Conservation (phyloP, 2,113 vertebrate genomes). For the Tetrax tetrax region DNA sequence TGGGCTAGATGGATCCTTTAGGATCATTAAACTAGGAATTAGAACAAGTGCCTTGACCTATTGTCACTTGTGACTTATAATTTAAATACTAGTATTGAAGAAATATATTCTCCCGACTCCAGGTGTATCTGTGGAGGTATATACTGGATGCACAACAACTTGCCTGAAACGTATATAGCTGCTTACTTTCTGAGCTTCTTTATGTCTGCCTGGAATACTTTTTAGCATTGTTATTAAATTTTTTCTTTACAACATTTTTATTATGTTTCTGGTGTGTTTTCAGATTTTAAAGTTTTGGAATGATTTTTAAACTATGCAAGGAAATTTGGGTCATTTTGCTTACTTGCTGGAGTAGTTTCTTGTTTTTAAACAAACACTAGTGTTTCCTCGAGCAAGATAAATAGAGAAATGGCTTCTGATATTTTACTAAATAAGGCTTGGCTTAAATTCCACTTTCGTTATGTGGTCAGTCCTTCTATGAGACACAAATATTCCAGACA, state of each 20-base stretch:
- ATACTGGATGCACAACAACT: background rate
- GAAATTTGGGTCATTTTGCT: background rate
- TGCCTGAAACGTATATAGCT: background rate
- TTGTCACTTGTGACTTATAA: background rate
- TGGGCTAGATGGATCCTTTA: background rate
- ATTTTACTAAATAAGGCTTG: constrained; percentile 15
- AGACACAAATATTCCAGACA: background rate
- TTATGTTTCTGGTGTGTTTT: background rate
- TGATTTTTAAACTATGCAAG: background rate
- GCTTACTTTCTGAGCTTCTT: background rate
- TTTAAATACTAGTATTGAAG: background rate
- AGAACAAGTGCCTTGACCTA: background rate
- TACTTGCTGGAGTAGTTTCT: background rate
- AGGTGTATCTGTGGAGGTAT: background rate
- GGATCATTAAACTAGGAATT: background rate
- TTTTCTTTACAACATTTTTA: background rate
- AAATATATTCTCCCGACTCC: background rate
- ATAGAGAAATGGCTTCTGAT: background rate
- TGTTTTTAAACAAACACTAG: background rate
- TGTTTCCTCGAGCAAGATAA: background rate
- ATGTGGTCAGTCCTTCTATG: background rate
- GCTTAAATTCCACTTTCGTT: background rate
- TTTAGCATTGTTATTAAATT: background rate
- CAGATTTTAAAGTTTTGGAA: background rate
- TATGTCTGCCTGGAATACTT: background rate